Evolutionary conservation across 2,888 invertebrate species (phyloP).

Genomic region (Acronicta alni): DNA sequence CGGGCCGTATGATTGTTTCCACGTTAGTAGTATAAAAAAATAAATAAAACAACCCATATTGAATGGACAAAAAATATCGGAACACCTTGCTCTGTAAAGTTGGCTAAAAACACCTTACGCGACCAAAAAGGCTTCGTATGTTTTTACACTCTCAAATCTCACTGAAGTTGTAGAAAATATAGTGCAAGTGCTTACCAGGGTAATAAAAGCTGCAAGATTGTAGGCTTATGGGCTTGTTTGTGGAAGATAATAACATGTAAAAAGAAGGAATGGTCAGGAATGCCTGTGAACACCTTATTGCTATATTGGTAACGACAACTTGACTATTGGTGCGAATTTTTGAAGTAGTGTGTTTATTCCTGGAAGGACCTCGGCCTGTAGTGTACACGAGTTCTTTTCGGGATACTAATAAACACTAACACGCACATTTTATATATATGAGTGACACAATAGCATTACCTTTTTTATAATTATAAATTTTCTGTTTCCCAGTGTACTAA

Average conservation of each 20-base stretch:
- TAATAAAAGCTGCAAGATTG: conserved; percentile 37
- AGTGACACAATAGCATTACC: too few species aligned
- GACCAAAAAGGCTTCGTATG: not conserved
- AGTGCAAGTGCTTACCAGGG: not conserved
- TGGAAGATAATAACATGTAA: conserved; percentile 14
- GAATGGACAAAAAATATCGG: not conserved
- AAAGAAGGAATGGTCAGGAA: not conserved
- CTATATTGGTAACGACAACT: not conserved
- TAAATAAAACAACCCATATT: not conserved
- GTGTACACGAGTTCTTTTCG: not conserved
- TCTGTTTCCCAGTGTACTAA: too few species aligned
- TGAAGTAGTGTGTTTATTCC: not conserved
- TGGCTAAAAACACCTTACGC: not conserved
- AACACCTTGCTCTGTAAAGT: not conserved
- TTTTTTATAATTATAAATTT: too few species aligned
- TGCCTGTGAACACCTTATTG: not conserved
- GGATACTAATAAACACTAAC: not conserved
- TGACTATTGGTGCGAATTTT: not conserved
- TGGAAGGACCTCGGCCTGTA: not conserved
- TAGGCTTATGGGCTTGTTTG: conserved; percentile 24
- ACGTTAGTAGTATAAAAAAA: too few species aligned
- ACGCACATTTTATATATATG: too few species aligned
- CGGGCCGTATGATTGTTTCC: too few species aligned
- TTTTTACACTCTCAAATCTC: not conserved
- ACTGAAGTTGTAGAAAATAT: conserved; percentile 1